Evolutionary conservation across 2,888 invertebrate species (phyloP).

Genomic region (Zaprionus lineosus): DNA sequence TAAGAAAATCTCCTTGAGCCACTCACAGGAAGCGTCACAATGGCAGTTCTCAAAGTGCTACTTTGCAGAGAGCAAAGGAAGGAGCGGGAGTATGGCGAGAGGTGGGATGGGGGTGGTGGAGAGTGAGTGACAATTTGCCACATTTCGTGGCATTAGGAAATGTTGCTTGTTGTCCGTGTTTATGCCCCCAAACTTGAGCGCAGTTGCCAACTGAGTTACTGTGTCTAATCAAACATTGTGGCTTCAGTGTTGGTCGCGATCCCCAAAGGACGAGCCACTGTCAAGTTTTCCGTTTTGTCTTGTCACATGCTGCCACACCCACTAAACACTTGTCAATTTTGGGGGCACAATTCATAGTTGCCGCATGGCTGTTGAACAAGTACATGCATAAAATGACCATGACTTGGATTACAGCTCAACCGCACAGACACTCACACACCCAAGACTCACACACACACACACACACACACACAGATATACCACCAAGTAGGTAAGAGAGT

Average conservation of each 20-base stretch:
- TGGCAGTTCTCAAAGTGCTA: too few relatives aligned
- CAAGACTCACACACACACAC: constrained; percentile 3
- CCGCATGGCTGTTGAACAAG: constrained; percentile 50
- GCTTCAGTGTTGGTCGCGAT: constrained; percentile 1
- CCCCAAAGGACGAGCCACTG: constrained; percentile 3
- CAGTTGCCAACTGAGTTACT: not conserved
- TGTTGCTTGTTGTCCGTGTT: constrained; percentile 26
- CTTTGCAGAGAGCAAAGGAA: too few relatives aligned
- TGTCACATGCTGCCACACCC: constrained; percentile 33
- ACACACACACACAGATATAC: not conserved
- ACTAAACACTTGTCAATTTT: constrained; percentile 56
- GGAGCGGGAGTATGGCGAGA: too few relatives aligned
- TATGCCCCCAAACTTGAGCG: constrained; percentile 22
- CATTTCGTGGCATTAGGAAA: constrained; percentile 34
- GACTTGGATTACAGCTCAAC: constrained; percentile 23
- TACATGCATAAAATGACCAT: constrained; percentile 63
- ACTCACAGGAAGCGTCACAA: too few relatives aligned
- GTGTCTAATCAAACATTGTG: constrained; percentile 30
- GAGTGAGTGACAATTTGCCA: too few relatives aligned
- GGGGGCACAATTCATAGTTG: constrained; percentile 37
- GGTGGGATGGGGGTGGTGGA: too few relatives aligned
- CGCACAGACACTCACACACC: constrained; percentile 1
- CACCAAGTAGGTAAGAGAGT: not conserved
- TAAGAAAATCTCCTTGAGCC: too few relatives aligned
- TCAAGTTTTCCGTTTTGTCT: constrained; percentile 21